Evolutionary conservation across 2,888 invertebrate genomes (phyloP), one percentile per base, ranked within the genome.

Genomic region (Cephus nigrinus): DNA sequence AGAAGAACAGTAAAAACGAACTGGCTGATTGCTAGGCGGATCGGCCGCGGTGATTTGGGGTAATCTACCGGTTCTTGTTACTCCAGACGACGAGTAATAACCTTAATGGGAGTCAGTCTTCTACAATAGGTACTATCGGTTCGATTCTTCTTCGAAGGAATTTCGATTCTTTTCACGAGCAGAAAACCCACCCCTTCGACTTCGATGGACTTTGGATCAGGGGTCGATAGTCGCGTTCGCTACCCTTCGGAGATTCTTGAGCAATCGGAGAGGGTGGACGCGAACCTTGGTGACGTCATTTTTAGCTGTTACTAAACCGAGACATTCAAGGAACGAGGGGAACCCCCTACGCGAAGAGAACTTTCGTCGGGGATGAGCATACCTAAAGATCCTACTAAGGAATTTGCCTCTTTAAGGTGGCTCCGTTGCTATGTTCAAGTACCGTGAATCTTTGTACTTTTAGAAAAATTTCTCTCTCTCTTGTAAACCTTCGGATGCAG

Each of bases 61-160:
- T 89, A 89, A 89, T 89, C 89, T 88, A 88, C 86, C 86, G 86
- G 86, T 89, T 89, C 89, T 89, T 89, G 89, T 88, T 89, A 89
- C 89, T 86, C 85, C 84, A 83, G 86, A 88, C 85, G 87, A 88
- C 87, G 88, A 88, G 88, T 89, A 89, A 89, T 89, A 89, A 89
- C 88, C 88, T 86, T 89, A 89, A 89, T 89, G 89, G 87, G 88
- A 86, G 83, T 85, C 86, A 83, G 84, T 81, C 84, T 86, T 88
- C 84, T 85, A 82, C 55, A 15, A 55, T 55, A 55, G 55, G 55
- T 83, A 83, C 83, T 80, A 83, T 84, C 81, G 78, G 75, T 85
- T 84, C 83, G 80, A 81, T 81, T 80, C 79, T 82, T 81, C 55
- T 55, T 23, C 2, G 15, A 55, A 9, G 23, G 55, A 55, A 23